phyloP scores from a whole-genome alignment of 2,113 vertebrate species.

The Plecotus auritus region DNA sequence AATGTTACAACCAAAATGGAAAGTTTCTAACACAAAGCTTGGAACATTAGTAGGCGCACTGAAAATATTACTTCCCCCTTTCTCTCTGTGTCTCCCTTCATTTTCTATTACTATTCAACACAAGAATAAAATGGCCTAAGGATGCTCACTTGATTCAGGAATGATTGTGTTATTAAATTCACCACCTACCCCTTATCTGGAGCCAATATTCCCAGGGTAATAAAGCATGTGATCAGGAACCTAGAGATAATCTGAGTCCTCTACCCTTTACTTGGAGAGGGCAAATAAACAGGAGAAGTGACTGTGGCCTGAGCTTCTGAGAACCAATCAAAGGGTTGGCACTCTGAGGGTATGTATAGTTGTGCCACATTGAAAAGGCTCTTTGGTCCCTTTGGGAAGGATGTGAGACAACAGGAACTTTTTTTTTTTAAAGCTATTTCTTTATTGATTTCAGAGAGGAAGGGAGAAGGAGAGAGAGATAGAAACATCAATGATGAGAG shows the following conservation, averaged over 20 bases:
- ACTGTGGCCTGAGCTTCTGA: not conserved
- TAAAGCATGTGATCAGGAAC: not conserved
- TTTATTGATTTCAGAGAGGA: no score
- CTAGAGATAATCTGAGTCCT: not conserved
- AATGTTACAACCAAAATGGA: slow-evolving; percentile 12
- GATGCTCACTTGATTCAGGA: not conserved
- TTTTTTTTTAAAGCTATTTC: no score
- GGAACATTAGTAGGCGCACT: not conserved
- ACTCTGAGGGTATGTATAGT: not conserved
- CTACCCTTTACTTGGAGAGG: not conserved
- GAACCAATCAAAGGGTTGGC: not conserved
- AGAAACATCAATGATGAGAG: no score
- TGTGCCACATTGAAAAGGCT: not conserved
- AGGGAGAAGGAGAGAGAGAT: no score
- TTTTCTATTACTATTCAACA: not conserved
- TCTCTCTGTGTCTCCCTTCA: not conserved
- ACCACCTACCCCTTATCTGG: not conserved
- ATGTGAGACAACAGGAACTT: not conserved
- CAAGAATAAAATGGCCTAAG: not conserved
- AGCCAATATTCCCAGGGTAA: not conserved
- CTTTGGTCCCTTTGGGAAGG: not conserved
- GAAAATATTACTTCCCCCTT: not conserved
- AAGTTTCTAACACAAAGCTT: slow-evolving; percentile 36
- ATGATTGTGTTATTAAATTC: not conserved
- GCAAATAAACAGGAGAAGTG: not conserved